Evolutionary conservation across 1,140 invertebrate species (phyloP).

Genomic region (Bacillus rossius): DNA sequence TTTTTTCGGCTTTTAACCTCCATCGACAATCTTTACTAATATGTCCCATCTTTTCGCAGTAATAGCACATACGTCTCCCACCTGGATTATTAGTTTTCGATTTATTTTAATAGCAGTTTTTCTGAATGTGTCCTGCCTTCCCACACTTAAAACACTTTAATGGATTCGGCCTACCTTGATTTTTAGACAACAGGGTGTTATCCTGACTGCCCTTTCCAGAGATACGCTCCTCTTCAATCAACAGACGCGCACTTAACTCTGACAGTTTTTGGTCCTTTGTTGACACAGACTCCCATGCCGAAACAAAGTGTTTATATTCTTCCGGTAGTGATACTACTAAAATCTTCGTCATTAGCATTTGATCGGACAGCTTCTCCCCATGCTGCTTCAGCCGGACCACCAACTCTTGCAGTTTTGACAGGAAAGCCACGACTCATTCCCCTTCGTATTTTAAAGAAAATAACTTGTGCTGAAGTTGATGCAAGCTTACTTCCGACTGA

Average conservation of each 20-base stretch:
- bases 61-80: no score
- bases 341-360: slow-evolving; percentile 34
- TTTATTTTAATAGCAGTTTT: no score
- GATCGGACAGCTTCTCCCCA: slow-evolving; percentile 27
- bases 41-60: no score
- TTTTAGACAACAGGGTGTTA: no score
- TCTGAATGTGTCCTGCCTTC: no score
- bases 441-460: slow-evolving; percentile 22
- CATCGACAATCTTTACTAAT: no score
- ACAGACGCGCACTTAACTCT: slow-evolving; percentile 27
- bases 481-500: slow-evolving; percentile 26
- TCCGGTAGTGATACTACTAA: slow-evolving; percentile 32
- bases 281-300: slow-evolving; percentile 35
- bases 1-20: no score
- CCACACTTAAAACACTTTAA: no score
- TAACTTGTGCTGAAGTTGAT: slow-evolving; percentile 31
- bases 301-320: slow-evolving; percentile 31
- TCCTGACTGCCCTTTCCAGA: no score
- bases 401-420: slow-evolving; percentile 31
- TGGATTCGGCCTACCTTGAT: no score
- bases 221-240: slow-evolving; percentile 23
- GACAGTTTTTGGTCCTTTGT: slow-evolving; percentile 24
- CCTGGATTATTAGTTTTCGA: no score
- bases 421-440: slow-evolving; percentile 28
- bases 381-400: slow-evolving; percentile 27